These are phyloP conservation scores for Squalus acanthias DNA, from an alignment of 2,797 vertebrate species.

Conservation along the genomic window DNA sequence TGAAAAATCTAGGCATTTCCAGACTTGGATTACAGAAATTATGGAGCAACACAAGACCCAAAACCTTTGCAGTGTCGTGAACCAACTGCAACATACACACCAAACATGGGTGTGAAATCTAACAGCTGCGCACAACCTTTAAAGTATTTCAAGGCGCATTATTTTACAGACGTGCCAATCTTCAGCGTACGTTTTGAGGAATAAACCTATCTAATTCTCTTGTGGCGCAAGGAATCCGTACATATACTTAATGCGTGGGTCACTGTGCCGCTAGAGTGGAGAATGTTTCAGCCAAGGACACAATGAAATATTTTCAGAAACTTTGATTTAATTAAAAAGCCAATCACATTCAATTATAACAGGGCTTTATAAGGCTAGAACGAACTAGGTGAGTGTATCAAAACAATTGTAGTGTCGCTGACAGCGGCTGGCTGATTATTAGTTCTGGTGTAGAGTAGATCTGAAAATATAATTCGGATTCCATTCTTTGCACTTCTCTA, in stretches of 20 bases:
- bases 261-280: not conserved
- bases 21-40: not conserved
- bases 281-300: not conserved
- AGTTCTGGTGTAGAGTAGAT: not conserved
- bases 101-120: not conserved
- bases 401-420: not conserved
- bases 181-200: not conserved
- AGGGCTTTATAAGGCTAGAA: not conserved
- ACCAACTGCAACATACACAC: not conserved
- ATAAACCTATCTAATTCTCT: not conserved
- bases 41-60: not conserved
- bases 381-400: not conserved
- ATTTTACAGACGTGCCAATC: not conserved
- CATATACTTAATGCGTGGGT: not conserved
- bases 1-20: not conserved
- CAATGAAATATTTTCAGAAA: constrained; percentile 13
- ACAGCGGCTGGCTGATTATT: not conserved
- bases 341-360: not conserved
- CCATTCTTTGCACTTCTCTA: not conserved
- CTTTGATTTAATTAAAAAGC: not conserved
- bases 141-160: not conserved
- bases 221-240: not conserved
- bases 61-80: not conserved
- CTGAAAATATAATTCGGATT: not conserved
- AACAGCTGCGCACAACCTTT: not conserved